Base-by-base conservation (phyloP, 2,113 vertebrate genomes). In the Peucedramus taeniatus region DNA sequence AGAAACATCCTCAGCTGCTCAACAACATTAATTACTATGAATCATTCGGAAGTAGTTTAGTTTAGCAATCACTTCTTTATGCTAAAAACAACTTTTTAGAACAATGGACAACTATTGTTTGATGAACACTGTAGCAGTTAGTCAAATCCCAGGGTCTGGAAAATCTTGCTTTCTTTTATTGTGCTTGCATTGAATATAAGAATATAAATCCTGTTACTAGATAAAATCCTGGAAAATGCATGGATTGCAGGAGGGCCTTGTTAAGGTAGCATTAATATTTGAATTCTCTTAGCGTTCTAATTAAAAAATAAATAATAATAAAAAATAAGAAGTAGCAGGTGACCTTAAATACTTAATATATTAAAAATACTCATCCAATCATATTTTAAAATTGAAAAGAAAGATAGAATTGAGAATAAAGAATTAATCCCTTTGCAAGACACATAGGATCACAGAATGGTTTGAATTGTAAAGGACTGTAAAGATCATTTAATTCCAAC, bases 1-100 rank as follows among this genome's bases (percentile, higher is more conserved):
- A 90, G 35, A 85, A 87, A 71, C 19, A 53, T 60, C 66, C 49
- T 87, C 61, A 83, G 53, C 66, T 90, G 75, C n/a, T 90, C 53
- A 90, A 56, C 31, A 74, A 60, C 35, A 44, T 35, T 79, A 87
- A 64, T 88, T 76, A 51, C 63, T 40, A 10, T 76, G 71, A 93
- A 60, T 65, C 40, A 79, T 64, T 92, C 3, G 1, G n/a, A 85
- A 87, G 66, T 44, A 68, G n/a, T 22, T 60, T 33, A 50, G 39
- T 40, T 85, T n/a, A 87, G 22, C 16, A 42, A 81, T 57, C 26
- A 39, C 22, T 65, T 82, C 11, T 70, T 90, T 59, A 17, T 1
- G 6, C n/a, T 78, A 44, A 85, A 79, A 78, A 7, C 10, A 66
- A 33, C 30, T 71, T 75, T 54, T 66, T 70, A 83, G 57, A 96